Conservation (phyloP, 2,797 vertebrate genomes). For the Sebastes elongatus region DNA sequence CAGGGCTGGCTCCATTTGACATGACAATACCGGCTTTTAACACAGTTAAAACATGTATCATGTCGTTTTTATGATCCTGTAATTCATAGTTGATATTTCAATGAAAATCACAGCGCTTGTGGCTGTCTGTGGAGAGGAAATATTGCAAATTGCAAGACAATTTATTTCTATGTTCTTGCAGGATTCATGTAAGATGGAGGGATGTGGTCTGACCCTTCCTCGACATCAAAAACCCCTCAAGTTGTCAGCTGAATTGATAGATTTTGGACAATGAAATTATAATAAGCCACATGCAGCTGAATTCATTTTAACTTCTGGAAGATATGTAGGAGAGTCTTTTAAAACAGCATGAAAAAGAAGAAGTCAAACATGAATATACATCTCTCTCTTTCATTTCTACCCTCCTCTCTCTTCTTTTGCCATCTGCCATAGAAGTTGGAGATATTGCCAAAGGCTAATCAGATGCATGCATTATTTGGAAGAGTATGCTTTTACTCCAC, state of each 20-base stretch:
- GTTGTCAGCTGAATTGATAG: constrained; percentile 29
- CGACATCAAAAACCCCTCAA: constrained; percentile 14
- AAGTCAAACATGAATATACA: constrained; percentile 6
- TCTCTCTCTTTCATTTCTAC: background rate
- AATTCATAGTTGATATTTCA: constrained; percentile 2
- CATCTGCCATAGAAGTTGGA: constrained; percentile 51
- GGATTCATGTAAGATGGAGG: constrained; percentile 7
- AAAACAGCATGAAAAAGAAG: background rate
- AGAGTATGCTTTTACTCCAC: constrained; percentile 17
- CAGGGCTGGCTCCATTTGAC: constrained; percentile 20
- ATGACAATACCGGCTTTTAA: constrained; percentile 1
- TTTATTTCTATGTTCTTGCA: constrained; percentile 3
- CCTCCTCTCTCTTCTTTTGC: background rate
- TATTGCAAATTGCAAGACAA: background rate
- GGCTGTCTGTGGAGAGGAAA: background rate
- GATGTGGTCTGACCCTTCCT: constrained; percentile 8
- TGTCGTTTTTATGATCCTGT: background rate
- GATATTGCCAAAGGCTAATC: constrained; percentile 56
- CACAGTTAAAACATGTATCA: background rate
- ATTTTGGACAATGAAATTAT: constrained; percentile 5
- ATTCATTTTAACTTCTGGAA: constrained; percentile 24
- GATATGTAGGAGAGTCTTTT: background rate
- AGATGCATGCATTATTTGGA: constrained; percentile 55
- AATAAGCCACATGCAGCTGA: background rate
- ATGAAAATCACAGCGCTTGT: constrained; percentile 5